phyloP scores from a whole-genome alignment of 2,888 invertebrate genomes.

The Melieria omissa region DNA sequence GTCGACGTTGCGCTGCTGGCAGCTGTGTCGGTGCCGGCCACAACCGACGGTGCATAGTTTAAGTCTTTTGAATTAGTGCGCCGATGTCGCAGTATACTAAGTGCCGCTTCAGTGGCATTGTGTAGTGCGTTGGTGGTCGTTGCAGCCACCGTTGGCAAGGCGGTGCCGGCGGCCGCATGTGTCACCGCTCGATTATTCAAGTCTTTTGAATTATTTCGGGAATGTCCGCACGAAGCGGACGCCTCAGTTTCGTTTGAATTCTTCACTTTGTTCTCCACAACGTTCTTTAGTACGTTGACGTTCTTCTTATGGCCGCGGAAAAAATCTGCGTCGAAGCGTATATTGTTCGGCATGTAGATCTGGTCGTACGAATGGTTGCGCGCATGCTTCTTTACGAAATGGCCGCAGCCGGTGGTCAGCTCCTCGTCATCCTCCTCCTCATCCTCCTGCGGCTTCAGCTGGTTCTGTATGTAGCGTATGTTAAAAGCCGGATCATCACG shows the following conservation, averaged over 20 bases:
- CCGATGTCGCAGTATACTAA: conserved; percentile 70
- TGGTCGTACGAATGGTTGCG: conserved; percentile 67
- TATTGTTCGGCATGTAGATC: conserved; percentile 67
- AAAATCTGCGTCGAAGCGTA: conserved; percentile 66
- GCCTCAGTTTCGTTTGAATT: conserved; percentile 63
- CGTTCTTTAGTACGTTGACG: conserved; percentile 63
- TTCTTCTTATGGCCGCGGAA: conserved; percentile 57
- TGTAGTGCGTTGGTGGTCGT: conserved; percentile 33
- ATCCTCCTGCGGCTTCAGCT: conserved; percentile 58
- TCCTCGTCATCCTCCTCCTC: conserved; percentile 63
- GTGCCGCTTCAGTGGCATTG: conserved; percentile 46
- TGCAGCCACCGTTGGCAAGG: conserved; percentile 22
- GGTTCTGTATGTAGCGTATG: conserved; percentile 66
- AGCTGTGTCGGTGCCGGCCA: conserved; percentile 6
- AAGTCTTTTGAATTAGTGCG: conserved; percentile 73
- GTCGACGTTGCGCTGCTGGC: conserved; percentile 9
- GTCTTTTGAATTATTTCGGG: conserved; percentile 69
- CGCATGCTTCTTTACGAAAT: conserved; percentile 65
- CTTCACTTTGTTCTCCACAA: conserved; percentile 61
- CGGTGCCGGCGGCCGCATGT: conserved; percentile 22
- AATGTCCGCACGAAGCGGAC: conserved; percentile 64
- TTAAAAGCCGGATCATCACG: conserved; percentile 62
- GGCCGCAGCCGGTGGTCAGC: conserved; percentile 62
- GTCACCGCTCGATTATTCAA: conserved; percentile 51
- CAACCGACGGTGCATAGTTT: conserved; percentile 49